Percentiles rank a stretch among this genome's conserved stretches.
phyloP scores from a whole-genome alignment of 2,888 invertebrate species.

The Eupithecia centaureata region DNA sequence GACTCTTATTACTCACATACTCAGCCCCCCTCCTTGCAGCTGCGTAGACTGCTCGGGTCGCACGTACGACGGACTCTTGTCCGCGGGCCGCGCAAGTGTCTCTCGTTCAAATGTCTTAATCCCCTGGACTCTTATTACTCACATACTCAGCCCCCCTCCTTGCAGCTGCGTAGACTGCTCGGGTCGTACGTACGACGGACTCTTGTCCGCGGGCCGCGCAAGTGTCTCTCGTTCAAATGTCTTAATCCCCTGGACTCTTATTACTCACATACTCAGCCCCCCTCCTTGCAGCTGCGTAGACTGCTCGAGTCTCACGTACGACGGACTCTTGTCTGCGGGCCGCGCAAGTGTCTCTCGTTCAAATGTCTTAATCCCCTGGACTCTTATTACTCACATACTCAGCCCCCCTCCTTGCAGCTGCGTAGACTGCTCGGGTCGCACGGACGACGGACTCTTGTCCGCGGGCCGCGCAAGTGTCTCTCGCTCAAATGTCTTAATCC shows the following conservation, averaged over 20 bases:
- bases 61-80: too few relatives aligned
- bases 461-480: background rate
- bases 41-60: too few relatives aligned
- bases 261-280: background rate
- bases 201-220: background rate
- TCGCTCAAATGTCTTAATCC: too few relatives aligned
- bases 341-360: background rate
- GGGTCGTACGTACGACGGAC: background rate
- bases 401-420: background rate
- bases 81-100: too few relatives aligned
- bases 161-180: background rate
- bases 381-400: background rate
- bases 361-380: too few relatives aligned
- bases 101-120: too few relatives aligned
- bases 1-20: too few relatives aligned
- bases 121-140: too few relatives aligned
- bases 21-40: too few relatives aligned
- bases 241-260: too few relatives aligned
- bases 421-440: background rate
- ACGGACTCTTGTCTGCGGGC: background rate
- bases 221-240: too few relatives aligned
- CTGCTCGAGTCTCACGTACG: background rate
- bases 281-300: background rate
- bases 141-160: too few relatives aligned
- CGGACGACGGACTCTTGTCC: background rate